Evolutionary conservation across 2,888 invertebrate genomes (phyloP), one percentile per base, ranked within the genome.

Genomic region (Ophioninae sp.): DNA sequence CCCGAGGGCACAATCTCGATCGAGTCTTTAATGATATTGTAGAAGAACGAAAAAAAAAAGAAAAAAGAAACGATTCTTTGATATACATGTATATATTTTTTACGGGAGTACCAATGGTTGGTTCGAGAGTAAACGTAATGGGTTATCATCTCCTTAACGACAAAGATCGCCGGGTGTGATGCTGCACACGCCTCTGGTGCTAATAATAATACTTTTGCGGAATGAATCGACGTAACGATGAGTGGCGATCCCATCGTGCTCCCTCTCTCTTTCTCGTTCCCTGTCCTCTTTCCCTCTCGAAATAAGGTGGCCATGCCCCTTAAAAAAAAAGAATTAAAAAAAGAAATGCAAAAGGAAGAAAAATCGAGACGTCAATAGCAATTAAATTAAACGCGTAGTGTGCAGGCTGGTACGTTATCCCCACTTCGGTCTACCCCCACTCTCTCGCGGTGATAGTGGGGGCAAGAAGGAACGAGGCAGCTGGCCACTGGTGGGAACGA

Each of bases 341-440:
- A 87, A 89, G 1, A 30, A 30, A 30, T 30, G 30, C 30, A 30
- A 30, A 30, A 30, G 3, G 30, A 30, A 30, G 30, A 30, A 30
- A 30, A 30, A 30, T 30, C 30, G 89, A 90, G 88, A 88, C 91
- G 91, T 91, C 91, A 89, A 91, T 91, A 89, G 90, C 91, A 91
- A 91, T 91, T 91, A 91, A 91, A 91, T 89, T 90, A 90, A 91
- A 89, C 88, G 88, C 87, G 87, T 85, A 84, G 81, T 84, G 84
- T 76, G 79, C 79, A 84, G 82, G 79, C 79, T 79, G 64, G 79
- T 73, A 82, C 75, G 79, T 84, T 23, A 65, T 67, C 65, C 57
- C 57, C 70, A 23, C 69, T 30, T 17, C 65, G 5, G n/a, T 20
- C 10, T 13, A 59, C 21, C 72, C 17, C 30, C 37, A 6, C 20